Evolutionary conservation across 2,113 vertebrate genomes (phyloP).

Genomic region (Zosterops japonicus): DNA sequence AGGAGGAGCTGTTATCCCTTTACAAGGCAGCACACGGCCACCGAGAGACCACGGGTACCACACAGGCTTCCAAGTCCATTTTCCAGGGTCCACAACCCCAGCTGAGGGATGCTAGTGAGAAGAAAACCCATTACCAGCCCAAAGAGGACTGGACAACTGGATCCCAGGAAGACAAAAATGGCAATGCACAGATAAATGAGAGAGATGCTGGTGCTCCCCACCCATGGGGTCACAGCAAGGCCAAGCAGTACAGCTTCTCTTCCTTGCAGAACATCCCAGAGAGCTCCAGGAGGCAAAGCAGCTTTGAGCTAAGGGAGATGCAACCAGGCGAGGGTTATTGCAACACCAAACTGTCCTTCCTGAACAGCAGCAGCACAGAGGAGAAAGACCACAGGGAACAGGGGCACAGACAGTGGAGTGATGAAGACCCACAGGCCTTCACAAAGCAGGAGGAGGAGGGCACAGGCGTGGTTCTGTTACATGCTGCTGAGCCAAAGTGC

Average conservation of each 20-base stretch:
- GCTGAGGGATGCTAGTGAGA: constrained; percentile 50
- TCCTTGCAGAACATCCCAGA: constrained; percentile 73
- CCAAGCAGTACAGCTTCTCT: constrained; percentile 55
- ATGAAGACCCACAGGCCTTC: constrained; percentile 38
- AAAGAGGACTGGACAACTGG: constrained; percentile 47
- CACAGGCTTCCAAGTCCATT: constrained; percentile 36
- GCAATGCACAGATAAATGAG: not conserved
- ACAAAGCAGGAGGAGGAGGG: constrained; percentile 53
- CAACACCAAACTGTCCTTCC: constrained; percentile 4
- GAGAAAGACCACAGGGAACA: constrained; percentile 49
- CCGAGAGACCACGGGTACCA: not conserved
- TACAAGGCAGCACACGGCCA: not conserved
- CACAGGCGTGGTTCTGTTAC: not conserved
- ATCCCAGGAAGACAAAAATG: constrained; percentile 55
- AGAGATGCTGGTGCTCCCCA: constrained; percentile 39
- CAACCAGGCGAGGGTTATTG: not conserved
- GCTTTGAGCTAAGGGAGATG: constrained; percentile 11
- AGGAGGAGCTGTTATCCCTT: constrained; percentile 25
- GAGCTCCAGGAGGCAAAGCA: constrained; percentile 53
- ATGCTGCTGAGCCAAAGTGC: constrained; percentile 52
- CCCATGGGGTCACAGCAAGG: constrained; percentile 43
- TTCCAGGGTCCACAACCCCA: constrained; percentile 50
- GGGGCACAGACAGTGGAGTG: constrained; percentile 7
- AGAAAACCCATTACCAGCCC: not conserved
- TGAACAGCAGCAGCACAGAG: constrained; percentile 9